Evolutionary conservation across 2,888 invertebrate genomes (phyloP).

Genomic region (Hirtodrosophila confusa): DNA sequence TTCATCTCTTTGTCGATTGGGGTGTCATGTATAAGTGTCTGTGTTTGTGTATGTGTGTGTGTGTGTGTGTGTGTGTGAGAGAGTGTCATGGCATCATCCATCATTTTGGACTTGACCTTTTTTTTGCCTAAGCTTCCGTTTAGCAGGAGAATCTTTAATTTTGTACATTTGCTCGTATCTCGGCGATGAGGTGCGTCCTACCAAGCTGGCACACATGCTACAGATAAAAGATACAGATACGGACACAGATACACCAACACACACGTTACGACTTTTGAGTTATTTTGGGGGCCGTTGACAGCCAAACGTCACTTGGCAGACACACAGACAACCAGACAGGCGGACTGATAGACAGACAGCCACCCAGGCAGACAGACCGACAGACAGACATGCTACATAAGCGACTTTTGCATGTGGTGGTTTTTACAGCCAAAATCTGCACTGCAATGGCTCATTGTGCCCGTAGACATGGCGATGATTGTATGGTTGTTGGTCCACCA

Average conservation of each 20-base stretch:
- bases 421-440: slow-evolving; percentile 42
- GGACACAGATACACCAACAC: slow-evolving; percentile 44
- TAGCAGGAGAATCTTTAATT: slow-evolving; percentile 79
- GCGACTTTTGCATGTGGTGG: slow-evolving; percentile 45
- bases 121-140: slow-evolving; percentile 76
- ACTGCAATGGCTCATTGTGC: slow-evolving; percentile 70
- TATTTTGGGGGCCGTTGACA: slow-evolving; percentile 64
- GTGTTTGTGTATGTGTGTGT: slow-evolving; percentile 34
- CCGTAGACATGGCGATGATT: slow-evolving; percentile 61
- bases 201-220: slow-evolving; percentile 57
- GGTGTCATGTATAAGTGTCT: slow-evolving; percentile 30
- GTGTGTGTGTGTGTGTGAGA: slow-evolving; percentile 30
- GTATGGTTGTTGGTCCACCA: slow-evolving; percentile 56
- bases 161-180: slow-evolving; percentile 62
- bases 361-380: slow-evolving; percentile 8
- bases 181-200: slow-evolving; percentile 49
- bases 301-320: slow-evolving; percentile 65
- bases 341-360: slow-evolving; percentile 15
- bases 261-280: slow-evolving; percentile 50
- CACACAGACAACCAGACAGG: slow-evolving; percentile 16
- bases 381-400: slow-evolving; percentile 27
- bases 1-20: slow-evolving; percentile 60
- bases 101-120: slow-evolving; percentile 85
- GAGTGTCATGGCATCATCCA: slow-evolving; percentile 83
- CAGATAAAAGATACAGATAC: slow-evolving; percentile 40